Base-by-base conservation (phyloP, 1,140 invertebrate genomes). In the Heliothis subflexa region DNA sequence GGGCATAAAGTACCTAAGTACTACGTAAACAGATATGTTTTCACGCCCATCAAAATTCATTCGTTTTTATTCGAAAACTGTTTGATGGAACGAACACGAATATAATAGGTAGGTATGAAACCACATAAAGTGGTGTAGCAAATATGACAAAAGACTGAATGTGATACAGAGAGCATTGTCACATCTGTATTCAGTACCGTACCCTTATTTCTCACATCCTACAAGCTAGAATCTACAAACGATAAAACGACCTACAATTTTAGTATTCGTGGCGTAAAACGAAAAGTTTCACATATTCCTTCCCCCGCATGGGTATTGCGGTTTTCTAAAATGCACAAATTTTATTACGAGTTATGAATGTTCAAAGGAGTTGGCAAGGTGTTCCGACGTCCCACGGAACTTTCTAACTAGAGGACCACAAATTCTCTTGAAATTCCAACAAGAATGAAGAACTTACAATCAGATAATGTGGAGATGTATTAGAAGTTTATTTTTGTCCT, bases 271-370 rank as follows among this genome's bases (percentile, higher is more conserved):
- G 3, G 28, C 47, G 21, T 45, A 64, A 52, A 52, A 52, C 59
- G 55, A 16, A 75, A 75, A 47, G 47, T 75, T 55, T 16, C 59
- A 59, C 50, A 28, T 47, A 59, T 73, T 71, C 52, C 66, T 40
- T 54, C 28, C 3, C 47, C 11, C 73, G 59, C 50, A 75, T 64
- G 57, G 55, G 40, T 49, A 64, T 57, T 62, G 73, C 55, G 73
- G 59, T 75, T 74, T 75, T 62, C 21, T 62, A 64, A 75, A 75
- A 71, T 71, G 68, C 59, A 52, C 45, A 75, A 62, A 75, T 50
- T 61, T 75, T 75, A 62, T 75, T 75, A 73, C 55, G 55, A 64
- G 57, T 62, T 64, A 75, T 57, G 73, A 75, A 50, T 62, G 57
- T 75, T 62, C 59, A 62, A 75, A 75, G 57, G 45, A 75, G 59